Evolutionary conservation across 2,888 invertebrate species (phyloP).

Genomic region (Alcis repandata): DNA sequence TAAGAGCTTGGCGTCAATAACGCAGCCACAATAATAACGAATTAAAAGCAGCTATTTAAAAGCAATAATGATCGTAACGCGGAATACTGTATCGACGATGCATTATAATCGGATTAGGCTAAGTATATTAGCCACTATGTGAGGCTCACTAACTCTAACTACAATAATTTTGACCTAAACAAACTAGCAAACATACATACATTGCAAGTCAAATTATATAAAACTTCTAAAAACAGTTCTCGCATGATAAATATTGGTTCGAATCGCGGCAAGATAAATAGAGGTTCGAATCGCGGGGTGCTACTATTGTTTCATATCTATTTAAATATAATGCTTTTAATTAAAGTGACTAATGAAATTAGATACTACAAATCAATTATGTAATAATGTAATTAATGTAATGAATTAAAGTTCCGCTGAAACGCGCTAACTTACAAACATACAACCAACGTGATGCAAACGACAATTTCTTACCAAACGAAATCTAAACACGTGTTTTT

Average conservation of each 20-base stretch:
- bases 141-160: too few relatives aligned
- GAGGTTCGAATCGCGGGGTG: too few relatives aligned
- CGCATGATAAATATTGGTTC: too few relatives aligned
- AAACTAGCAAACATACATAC: too few relatives aligned
- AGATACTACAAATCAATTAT: neutral
- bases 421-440: neutral
- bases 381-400: too few relatives aligned
- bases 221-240: too few relatives aligned
- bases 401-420: neutral
- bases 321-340: neutral
- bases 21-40: slow-evolving; percentile 68
- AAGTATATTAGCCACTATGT: too few relatives aligned
- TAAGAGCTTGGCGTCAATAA: slow-evolving; percentile 54
- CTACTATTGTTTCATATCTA: too few relatives aligned
- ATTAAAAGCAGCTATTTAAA: slow-evolving; percentile 67
- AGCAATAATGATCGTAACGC: slow-evolving; percentile 65
- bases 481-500: slow-evolving; percentile 53
- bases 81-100: slow-evolving; percentile 35
- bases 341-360: neutral
- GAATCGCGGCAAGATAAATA: too few relatives aligned
- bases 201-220: too few relatives aligned
- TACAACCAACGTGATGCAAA: slow-evolving; percentile 9
- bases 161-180: too few relatives aligned
- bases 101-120: slow-evolving; percentile 13
- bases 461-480: slow-evolving; percentile 40